Evolutionary conservation across 2,888 invertebrate genomes (phyloP).

Genomic region (Dryomyza anilis): DNA sequence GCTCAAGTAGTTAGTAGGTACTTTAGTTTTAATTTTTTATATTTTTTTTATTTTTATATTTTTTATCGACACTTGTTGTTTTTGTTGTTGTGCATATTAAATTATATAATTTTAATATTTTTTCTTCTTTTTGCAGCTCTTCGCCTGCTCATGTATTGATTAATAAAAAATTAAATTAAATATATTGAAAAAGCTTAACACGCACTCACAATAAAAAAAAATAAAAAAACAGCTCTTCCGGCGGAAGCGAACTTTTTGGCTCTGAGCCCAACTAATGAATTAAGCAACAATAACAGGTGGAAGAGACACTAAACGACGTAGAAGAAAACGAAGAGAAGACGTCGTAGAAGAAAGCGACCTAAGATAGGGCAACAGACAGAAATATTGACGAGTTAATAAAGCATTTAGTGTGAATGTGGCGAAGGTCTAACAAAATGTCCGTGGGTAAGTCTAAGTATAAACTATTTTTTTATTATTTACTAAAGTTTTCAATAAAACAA

Average conservation of each 20-base stretch:
- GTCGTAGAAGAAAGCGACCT: background rate
- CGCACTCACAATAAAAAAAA: background rate
- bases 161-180: background rate
- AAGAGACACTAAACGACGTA: background rate
- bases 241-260: conserved; percentile 31
- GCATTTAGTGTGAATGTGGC: no score
- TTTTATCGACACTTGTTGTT: no score
- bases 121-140: background rate
- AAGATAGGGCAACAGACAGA: no score
- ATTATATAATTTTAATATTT: background rate
- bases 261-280: background rate
- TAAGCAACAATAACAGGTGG: background rate
- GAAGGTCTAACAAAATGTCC: conserved; percentile 33
- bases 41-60: no score
- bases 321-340: background rate
- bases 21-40: no score
- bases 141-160: background rate
- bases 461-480: background rate
- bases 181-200: background rate
- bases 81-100: conserved; percentile 1
- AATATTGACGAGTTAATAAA: no score
- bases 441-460: conserved; percentile 29
- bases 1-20: no score
- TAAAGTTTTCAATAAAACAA: background rate
- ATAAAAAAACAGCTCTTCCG: conserved; percentile 23